Conservation (phyloP, 2,888 invertebrate species). For the Sminthurides aquaticus region DNA sequence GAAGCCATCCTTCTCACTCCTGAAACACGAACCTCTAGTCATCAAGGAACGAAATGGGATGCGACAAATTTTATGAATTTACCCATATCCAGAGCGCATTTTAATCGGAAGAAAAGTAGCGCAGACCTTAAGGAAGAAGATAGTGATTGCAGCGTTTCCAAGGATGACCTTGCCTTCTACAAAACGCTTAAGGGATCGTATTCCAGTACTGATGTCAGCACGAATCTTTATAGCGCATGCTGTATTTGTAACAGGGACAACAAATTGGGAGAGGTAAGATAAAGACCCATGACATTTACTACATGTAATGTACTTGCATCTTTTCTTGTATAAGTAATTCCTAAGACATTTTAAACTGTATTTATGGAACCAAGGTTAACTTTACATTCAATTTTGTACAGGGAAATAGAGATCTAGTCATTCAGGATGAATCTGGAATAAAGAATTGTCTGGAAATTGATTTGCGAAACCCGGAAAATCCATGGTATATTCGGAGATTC, state of each 20-base stretch:
- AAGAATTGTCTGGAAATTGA: constrained; percentile 40
- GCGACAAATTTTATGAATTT: constrained; percentile 21
- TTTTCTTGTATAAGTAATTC: background rate
- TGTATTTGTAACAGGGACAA: background rate
- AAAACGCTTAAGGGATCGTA: constrained; percentile 17
- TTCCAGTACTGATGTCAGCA: background rate
- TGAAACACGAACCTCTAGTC: background rate
- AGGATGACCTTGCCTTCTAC: constrained; percentile 31
- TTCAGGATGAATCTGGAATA: constrained; percentile 21
- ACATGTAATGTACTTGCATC: too few relatives aligned
- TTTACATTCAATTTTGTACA: too few relatives aligned
- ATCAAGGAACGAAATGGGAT: constrained; percentile 19
- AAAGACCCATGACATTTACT: background rate
- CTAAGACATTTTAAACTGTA: too few relatives aligned
- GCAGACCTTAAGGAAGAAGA: constrained; percentile 20
- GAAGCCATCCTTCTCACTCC: constrained; percentile 19
- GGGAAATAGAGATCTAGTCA: constrained; percentile 1
- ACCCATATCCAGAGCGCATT: constrained; percentile 25
- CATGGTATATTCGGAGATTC: constrained; percentile 40
- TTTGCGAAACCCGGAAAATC: constrained; percentile 34
- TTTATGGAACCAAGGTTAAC: too few relatives aligned
- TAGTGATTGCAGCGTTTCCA: background rate
- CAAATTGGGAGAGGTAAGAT: constrained; percentile 1
- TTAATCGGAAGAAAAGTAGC: constrained; percentile 21
- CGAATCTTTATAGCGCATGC: background rate